phyloP scores from a whole-genome alignment of 2,113 vertebrate genomes.

The Ageneiosus marmoratus region DNA sequence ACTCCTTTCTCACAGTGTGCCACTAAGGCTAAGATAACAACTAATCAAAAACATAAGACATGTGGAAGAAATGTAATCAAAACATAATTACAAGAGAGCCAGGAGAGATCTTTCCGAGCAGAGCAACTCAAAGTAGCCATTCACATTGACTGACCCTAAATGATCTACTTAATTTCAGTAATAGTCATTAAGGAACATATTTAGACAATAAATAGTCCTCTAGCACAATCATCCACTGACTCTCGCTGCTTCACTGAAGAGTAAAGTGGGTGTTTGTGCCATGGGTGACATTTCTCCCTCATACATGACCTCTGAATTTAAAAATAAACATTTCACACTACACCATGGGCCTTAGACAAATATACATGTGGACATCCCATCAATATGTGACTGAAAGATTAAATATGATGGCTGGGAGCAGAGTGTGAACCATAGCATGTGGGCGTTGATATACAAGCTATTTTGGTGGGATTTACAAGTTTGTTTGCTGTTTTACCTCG shows the following conservation, averaged over 20 bases:
- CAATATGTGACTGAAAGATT: slow-evolving; percentile 75
- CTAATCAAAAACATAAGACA: no score
- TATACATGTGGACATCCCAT: slow-evolving; percentile 72
- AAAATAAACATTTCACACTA: slow-evolving; percentile 73
- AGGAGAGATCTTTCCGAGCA: not conserved
- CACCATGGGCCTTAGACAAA: slow-evolving; percentile 68
- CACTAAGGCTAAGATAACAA: no score
- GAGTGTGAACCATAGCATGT: slow-evolving; percentile 64
- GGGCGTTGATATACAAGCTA: slow-evolving; percentile 63
- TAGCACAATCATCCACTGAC: slow-evolving; percentile 51
- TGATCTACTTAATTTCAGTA: slow-evolving; percentile 1
- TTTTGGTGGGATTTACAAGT: slow-evolving; percentile 64
- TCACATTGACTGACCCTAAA: not conserved
- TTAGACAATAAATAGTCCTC: slow-evolving; percentile 21
- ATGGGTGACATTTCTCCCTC: slow-evolving; percentile 55
- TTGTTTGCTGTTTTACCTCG: slow-evolving; percentile 56
- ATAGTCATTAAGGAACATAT: not conserved
- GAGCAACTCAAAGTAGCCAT: not conserved
- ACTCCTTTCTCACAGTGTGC: not conserved
- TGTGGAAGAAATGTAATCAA: not conserved
- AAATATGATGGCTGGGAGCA: slow-evolving; percentile 67
- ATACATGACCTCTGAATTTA: slow-evolving; percentile 60
- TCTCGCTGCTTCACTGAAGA: slow-evolving; percentile 59
- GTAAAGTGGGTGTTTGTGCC: slow-evolving; percentile 60
- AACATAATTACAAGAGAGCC: not conserved